Evolutionary conservation across 2,888 invertebrate species (phyloP).

Genomic region (Balanococcus diminutus): DNA sequence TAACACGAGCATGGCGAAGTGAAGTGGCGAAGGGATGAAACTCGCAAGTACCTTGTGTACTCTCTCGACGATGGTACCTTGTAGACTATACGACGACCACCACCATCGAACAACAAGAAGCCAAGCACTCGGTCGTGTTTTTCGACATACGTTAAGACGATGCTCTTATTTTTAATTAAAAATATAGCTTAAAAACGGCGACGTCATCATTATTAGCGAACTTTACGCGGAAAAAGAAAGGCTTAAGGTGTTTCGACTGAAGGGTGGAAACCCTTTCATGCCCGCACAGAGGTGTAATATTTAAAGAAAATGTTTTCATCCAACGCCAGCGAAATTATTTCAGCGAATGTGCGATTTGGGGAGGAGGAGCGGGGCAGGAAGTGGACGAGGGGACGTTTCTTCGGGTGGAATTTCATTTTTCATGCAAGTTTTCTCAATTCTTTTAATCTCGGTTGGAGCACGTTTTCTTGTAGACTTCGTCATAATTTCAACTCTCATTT

Average conservation of each 20-base stretch:
- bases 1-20: not conserved
- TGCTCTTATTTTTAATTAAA: constrained; percentile 36
- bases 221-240: constrained; percentile 19
- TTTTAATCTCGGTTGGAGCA: constrained; percentile 34
- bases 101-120: no score
- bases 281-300: constrained; percentile 17
- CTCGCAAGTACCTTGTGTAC: not conserved
- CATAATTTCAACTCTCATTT: constrained; percentile 20
- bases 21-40: not conserved
- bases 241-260: constrained; percentile 14
- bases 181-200: constrained; percentile 29
- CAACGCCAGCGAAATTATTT: constrained; percentile 17
- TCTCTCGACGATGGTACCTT: not conserved
- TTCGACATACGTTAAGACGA: constrained; percentile 28
- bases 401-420: constrained; percentile 21
- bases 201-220: constrained; percentile 35
- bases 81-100: not conserved
- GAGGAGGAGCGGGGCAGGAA: not conserved
- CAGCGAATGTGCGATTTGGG: not conserved
- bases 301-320: constrained; percentile 29
- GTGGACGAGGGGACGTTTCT: no score
- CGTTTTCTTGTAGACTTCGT: constrained; percentile 25
- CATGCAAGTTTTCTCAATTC: constrained; percentile 13
- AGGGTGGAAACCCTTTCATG: not conserved
- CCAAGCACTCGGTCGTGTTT: constrained; percentile 4